Evolutionary conservation across 2,797 vertebrate species (phyloP).

Genomic region (Cyclura pinguis): DNA sequence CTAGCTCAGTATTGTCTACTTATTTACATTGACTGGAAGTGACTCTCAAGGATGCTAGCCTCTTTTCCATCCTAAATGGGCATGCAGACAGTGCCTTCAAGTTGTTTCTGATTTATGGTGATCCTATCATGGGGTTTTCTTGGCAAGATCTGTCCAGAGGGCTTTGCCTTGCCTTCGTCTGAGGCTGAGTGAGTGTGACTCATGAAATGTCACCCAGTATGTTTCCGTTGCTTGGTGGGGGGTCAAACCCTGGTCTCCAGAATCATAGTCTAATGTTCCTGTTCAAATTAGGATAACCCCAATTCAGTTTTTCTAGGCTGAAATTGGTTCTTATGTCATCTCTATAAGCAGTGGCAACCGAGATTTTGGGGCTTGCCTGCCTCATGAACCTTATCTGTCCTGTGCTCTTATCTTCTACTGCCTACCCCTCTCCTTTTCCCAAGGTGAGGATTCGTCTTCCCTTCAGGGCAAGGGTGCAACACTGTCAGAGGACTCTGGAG

Average conservation of each 20-base stretch:
- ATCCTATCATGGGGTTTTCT: too few relatives aligned
- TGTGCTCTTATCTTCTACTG: not conserved
- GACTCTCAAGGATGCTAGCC: not conserved
- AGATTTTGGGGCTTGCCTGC: not conserved
- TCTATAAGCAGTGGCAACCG: not conserved
- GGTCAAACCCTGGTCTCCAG: too few relatives aligned
- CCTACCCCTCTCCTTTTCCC: not conserved
- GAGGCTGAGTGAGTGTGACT: too few relatives aligned
- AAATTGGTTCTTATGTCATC: too few relatives aligned
- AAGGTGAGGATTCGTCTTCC: not conserved
- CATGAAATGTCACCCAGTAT: too few relatives aligned
- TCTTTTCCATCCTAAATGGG: not conserved
- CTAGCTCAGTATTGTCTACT: not conserved
- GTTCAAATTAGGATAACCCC: not conserved
- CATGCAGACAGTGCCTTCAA: not conserved
- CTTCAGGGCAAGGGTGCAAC: too few relatives aligned
- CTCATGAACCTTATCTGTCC: not conserved
- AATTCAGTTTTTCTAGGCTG: too few relatives aligned
- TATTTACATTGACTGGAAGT: not conserved
- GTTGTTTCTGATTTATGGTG: too few relatives aligned
- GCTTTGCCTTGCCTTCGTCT: too few relatives aligned
- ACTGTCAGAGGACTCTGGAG: not conserved
- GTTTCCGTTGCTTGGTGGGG: too few relatives aligned
- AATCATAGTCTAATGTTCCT: not conserved
- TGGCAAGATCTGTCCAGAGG: too few relatives aligned